Percentiles rank a stretch among this genome's conserved stretches.
phyloP scores from a whole-genome alignment of 2,113 vertebrate species.

The Pangasianodon hypophthalmus region DNA sequence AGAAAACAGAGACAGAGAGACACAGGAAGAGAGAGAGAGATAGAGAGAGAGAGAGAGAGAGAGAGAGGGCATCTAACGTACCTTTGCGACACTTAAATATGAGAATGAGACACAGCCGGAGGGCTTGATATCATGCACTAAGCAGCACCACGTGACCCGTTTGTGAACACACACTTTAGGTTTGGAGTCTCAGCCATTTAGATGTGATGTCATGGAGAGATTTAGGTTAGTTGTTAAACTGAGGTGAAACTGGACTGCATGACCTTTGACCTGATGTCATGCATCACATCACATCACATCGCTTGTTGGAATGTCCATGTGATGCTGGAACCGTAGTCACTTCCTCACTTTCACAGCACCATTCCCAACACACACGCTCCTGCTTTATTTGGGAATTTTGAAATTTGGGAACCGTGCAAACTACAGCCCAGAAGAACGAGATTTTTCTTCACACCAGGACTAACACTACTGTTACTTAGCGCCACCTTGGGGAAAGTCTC shows the following conservation, averaged over 20 bases:
- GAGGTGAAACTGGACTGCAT: slow-evolving; percentile 39
- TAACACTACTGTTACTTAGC: background rate
- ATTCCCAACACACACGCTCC: background rate
- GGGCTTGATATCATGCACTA: slow-evolving; percentile 45
- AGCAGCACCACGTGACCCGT: slow-evolving; percentile 42
- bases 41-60: slow-evolving; percentile 41
- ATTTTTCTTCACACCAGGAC: background rate
- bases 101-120: slow-evolving; percentile 33
- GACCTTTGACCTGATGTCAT: slow-evolving; percentile 42
- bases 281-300: slow-evolving; percentile 20
- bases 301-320: slow-evolving; percentile 19
- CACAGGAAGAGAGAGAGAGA: background rate
- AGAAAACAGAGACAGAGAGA: slow-evolving; percentile 32
- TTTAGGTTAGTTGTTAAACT: slow-evolving; percentile 35
- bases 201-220: slow-evolving; percentile 52
- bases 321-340: slow-evolving; percentile 7
- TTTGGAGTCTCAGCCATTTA: slow-evolving; percentile 20
- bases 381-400: background rate
- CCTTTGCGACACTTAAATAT: slow-evolving; percentile 29
- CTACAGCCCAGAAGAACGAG: background rate
- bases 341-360: background rate
- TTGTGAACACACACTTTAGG: slow-evolving; percentile 18
- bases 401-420: background rate
- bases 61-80: slow-evolving; percentile 31
- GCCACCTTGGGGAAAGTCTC: background rate